Percentiles rank a stretch among this genome's conserved stretches.
phyloP scores from a whole-genome alignment of 2,113 vertebrate species.

The Dicentrarchus labrax region DNA sequence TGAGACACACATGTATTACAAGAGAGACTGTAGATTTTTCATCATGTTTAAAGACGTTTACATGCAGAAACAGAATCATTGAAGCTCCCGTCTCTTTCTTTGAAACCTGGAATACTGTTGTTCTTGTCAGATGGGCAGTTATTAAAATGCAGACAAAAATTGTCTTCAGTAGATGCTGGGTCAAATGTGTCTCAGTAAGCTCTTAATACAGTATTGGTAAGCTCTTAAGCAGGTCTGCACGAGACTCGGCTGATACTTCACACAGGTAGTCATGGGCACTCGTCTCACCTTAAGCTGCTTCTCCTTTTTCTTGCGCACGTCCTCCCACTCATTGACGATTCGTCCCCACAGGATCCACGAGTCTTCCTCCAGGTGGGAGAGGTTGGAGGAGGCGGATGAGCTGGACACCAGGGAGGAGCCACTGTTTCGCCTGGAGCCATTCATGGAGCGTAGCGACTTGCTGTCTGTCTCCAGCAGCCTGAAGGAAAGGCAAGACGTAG shows the following conservation, averaged over 20 bases:
- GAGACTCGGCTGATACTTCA: background rate
- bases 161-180: background rate
- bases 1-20: background rate
- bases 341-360: slow-evolving; percentile 97
- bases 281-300: slow-evolving; percentile 95
- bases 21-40: background rate
- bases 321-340: slow-evolving; percentile 99
- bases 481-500: slow-evolving; percentile 21
- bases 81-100: background rate
- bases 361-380: slow-evolving; percentile 98
- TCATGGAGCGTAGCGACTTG: slow-evolving; percentile 96
- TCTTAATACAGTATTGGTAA: slow-evolving; percentile 37
- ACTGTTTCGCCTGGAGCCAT: slow-evolving; percentile 96
- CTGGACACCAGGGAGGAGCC: slow-evolving; percentile 98
- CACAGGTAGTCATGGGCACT: background rate
- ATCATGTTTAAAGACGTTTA: background rate
- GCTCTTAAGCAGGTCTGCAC: slow-evolving; percentile 47
- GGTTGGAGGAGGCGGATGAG: slow-evolving; percentile 98
- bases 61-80: background rate
- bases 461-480: slow-evolving; percentile 97
- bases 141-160: background rate
- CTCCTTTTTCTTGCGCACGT: slow-evolving; percentile 97
- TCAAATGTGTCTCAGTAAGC: slow-evolving; percentile 42
- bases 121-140: background rate
- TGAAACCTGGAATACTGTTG: background rate